A percentile compares a stretch with the other conserved stretches of the same genome.
These are phyloP conservation scores for Sebastes trivittatus DNA, from an alignment of 2,797 vertebrate species.

Conservation along the genomic window DNA sequence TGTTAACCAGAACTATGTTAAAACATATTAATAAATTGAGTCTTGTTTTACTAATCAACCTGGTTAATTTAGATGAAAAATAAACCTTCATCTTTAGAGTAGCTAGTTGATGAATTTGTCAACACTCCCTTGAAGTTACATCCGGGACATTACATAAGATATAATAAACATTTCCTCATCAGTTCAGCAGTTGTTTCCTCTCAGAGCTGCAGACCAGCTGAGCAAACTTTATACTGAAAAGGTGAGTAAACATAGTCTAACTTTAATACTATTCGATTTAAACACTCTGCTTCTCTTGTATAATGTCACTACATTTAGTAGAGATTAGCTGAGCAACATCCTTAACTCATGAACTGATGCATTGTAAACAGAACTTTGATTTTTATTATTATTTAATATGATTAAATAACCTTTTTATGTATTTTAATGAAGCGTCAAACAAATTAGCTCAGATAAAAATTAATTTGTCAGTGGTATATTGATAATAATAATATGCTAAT, in stretches of 20 bases:
- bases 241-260: background rate
- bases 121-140: constrained; percentile 1
- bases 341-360: background rate
- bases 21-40: accelerated
- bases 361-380: accelerated
- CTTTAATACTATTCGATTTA: no score
- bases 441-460: background rate
- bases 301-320: background rate
- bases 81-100: accelerated
- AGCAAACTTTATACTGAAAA: background rate
- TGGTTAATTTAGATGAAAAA: accelerated
- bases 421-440: background rate
- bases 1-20: accelerated
- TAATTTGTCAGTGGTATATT: no score
- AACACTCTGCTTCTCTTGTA: no score
- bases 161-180: background rate
- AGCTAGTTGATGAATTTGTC: accelerated
- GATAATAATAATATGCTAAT: no score
- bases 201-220: background rate
- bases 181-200: accelerated
- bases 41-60: accelerated
- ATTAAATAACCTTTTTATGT: background rate
- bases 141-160: background rate
- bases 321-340: background rate
- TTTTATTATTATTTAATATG: background rate